Base-by-base conservation (phyloP, 2,113 vertebrate genomes). In the Mormoops blainvillei region DNA sequence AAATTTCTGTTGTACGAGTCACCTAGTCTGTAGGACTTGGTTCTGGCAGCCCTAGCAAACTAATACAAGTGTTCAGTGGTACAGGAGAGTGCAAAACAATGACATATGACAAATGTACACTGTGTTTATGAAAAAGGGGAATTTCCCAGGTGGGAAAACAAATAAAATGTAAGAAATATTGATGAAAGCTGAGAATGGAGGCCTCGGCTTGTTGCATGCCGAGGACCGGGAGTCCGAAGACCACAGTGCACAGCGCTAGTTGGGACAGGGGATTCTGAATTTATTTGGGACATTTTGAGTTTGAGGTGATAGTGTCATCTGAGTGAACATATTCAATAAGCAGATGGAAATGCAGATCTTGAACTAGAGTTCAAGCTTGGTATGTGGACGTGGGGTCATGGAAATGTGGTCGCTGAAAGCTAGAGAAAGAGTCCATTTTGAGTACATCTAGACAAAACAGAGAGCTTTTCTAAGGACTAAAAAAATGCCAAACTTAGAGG, bases 201-300 rank as follows among this genome's bases (percentile, higher is more conserved):
- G 4, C 48, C 43, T 70, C 71, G 36, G 28, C 38, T 82, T 38
- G 4, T 48, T 86, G 28, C 10, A 28, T 12, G 28, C 1, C 43
- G 38, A 89, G 71, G 38, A 4, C 20, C 43, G 19, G 15, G 36
- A 48, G 2, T n/a, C 84, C 33, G 26, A 71, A 56, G 24, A 65
- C 11, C 7, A 7, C 19, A 26, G 2, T 4, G 2, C 2, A 48
- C 33, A 67, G 7, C 33, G 3, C 31, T 81, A 16, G 4, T 33
- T 89, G 89, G n/a, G 15, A 74, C 12, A 56, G 58, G 56, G 36
- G 45, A 76, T 36, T 58, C 0, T 81, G 50, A n/a, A 26, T 82
- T 92, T 77, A 78, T 85, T 45, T 20, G 92, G n/a, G 38, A 43
- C 18, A 61, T 91, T 91, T 88, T 81, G 18, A 80, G 77, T 70